Conservation (phyloP, 2,888 invertebrate species). For the Caenorhabditis becei region DNA sequence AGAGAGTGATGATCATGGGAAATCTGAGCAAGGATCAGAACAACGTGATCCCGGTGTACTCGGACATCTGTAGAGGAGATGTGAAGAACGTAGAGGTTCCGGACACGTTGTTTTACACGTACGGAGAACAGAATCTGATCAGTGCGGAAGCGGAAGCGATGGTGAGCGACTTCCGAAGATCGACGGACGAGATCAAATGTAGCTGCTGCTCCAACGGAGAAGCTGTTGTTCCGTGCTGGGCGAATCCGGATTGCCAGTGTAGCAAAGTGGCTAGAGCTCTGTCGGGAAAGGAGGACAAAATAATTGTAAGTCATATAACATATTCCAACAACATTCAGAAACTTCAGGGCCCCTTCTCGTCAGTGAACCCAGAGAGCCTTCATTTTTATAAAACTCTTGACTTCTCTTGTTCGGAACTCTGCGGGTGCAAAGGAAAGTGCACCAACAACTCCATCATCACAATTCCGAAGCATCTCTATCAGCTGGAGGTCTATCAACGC, state of each 20-base stretch:
- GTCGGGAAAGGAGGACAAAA: neutral
- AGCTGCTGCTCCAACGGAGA: slow-evolving; percentile 17
- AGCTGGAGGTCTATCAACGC: neutral
- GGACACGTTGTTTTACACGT: too few relatives aligned
- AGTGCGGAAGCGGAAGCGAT: too few relatives aligned
- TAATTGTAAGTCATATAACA: neutral
- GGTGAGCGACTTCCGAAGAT: too few relatives aligned
- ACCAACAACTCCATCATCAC: neutral
- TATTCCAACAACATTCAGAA: too few relatives aligned
- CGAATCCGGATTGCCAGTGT: slow-evolving; percentile 26
- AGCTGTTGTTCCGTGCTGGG: slow-evolving; percentile 17
- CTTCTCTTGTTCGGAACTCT: neutral
- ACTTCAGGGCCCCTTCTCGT: neutral
- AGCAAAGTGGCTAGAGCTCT: neutral
- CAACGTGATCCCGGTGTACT: too few relatives aligned
- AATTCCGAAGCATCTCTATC: neutral
- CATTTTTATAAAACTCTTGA: neutral
- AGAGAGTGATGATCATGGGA: too few relatives aligned
- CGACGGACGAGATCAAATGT: slow-evolving; percentile 18
- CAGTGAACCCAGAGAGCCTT: neutral
- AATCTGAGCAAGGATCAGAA: too few relatives aligned
- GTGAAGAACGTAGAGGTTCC: too few relatives aligned
- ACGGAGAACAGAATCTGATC: too few relatives aligned
- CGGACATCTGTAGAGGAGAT: too few relatives aligned
- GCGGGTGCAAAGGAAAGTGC: neutral